Evolutionary conservation across 2,797 vertebrate genomes (phyloP), one percentile per base, ranked within the genome.

Genomic region (Silurus lanzhouensis): DNA sequence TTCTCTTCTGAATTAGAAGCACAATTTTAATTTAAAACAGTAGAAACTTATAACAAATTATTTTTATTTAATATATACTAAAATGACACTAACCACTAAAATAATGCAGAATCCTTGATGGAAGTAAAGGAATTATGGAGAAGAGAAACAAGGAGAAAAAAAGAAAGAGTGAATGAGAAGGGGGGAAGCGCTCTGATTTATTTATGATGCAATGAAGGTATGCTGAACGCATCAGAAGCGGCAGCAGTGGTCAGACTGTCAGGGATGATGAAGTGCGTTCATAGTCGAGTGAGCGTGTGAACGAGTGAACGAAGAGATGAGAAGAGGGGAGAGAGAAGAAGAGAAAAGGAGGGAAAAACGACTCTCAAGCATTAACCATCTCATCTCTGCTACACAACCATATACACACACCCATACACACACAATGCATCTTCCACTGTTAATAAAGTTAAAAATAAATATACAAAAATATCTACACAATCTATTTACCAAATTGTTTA

Each of bases 151-250:
- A 94, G 95, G 92, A 52, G 57, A 67, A 84, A 93, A 70, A 27
- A 70, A 38, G 48, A 74, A 70, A 61, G 5, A 75, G 64, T 81
- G 48, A 74, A 67, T 15, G 46, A 5, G 38, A 81, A 27, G 31
- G 27, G 57, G 93, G 87, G 94, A 92, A 97, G 97, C 97, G 96
- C 95, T 97, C 97, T 97, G 97, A 94, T 98, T 98, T 99, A 99
- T 99, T 98, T 98, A 99, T 98, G 97, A 97, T 96, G 96, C 96
- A 96, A 95, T 96, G 96, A 97, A 98, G 97, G 97, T 97, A 97
- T 97, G 96, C 96, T 96, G 96, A 97, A 96, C 90, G 94, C 95
- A 96, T 97, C 96, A 96, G 96, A 96, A 96, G 93, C 95, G 95
- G 96, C 96, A 96, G 96, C 96, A 97, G 96, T 97, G 98, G 97